Evolutionary conservation across 2,888 invertebrate genomes (phyloP), one percentile per base, ranked within the genome.

Genomic region (Zeuzera pyrina): DNA sequence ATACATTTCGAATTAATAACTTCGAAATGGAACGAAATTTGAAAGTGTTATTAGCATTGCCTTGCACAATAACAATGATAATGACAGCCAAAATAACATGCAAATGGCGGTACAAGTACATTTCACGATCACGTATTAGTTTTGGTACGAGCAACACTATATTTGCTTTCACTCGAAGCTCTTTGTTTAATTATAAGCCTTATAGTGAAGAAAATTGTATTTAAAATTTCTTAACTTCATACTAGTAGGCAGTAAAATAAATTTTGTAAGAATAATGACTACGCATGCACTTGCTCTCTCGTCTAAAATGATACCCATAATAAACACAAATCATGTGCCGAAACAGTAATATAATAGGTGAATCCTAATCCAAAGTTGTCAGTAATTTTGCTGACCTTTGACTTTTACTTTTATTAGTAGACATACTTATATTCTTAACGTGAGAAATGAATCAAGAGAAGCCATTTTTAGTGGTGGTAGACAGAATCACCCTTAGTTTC

Each of bases 11-110:
- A 19, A 2, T 19, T 19, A 2, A 19, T 19, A 19, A 19, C n/a
- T 22, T 2, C 24, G 35, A 47, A 45, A 46, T 43, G n/a, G n/a
- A n/a, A n/a, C n/a, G 40, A 50, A 52, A 57, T 54, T 65, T 62
- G 65, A 67, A 70, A 63, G 63, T 57, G 51, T 54, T 53, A 67
- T 66, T 63, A 63, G 44, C 40, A 42, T 42, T 50, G 47, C 47
- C 53, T 54, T 47, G 36, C 47, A 56, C 51, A 56, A 56, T 55
- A 55, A 49, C 30, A 32, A 34, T 49, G 42, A 55, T 60, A 61
- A 68, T 65, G 49, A 65, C 52, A 60, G 52, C 40, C 48, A 59
- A 57, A 55, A 50, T 53, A 55, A 57, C 64, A 65, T 67, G 65
- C 66, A 65, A 68, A 72, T 66, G 61, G 57, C 54, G 42, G 49